Evolutionary conservation across 2,888 invertebrate genomes (phyloP).

Genomic region (Empis livida): DNA sequence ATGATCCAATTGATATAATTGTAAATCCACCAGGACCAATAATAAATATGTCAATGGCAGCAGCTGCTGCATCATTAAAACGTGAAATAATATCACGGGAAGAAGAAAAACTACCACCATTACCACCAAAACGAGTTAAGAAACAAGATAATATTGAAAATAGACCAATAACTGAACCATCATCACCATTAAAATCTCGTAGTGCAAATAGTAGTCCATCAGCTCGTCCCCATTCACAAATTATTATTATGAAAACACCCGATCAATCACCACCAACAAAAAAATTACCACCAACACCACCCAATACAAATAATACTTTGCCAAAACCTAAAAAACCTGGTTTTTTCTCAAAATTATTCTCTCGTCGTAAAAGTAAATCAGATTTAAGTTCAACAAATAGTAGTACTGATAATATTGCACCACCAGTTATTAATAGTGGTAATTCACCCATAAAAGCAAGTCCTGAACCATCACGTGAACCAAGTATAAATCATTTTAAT

Average conservation of each 20-base stretch:
- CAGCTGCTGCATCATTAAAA: constrained; percentile 34
- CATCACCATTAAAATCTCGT: constrained; percentile 1
- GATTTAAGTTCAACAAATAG: constrained; percentile 1
- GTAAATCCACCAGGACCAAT: constrained; percentile 37
- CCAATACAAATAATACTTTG: constrained; percentile 28
- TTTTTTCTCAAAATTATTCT: constrained; percentile 51
- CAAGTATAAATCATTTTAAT: constrained; percentile 26
- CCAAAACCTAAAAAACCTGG: constrained; percentile 47
- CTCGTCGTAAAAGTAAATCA: constrained; percentile 41
- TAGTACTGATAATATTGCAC: neutral
- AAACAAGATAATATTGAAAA: constrained; percentile 38
- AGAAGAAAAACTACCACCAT: constrained; percentile 55
- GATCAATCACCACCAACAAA: constrained; percentile 40
- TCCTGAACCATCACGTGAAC: constrained; percentile 25
- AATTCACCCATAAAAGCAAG: constrained; percentile 8
- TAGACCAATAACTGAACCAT: constrained; percentile 19
- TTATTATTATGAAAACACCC: constrained; percentile 31
- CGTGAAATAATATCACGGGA: constrained; percentile 41
- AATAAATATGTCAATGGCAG: constrained; percentile 34
- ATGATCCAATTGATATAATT: constrained; percentile 33
- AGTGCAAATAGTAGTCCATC: constrained; percentile 13
- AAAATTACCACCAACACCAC: constrained; percentile 39
- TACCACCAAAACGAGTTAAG: constrained; percentile 67
- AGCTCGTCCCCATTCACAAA: constrained; percentile 23
- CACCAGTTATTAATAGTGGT: neutral